Evolutionary conservation across 1,140 invertebrate genomes (phyloP), one percentile per base, ranked within the genome.

Genomic region (Araneus ventricosus): DNA sequence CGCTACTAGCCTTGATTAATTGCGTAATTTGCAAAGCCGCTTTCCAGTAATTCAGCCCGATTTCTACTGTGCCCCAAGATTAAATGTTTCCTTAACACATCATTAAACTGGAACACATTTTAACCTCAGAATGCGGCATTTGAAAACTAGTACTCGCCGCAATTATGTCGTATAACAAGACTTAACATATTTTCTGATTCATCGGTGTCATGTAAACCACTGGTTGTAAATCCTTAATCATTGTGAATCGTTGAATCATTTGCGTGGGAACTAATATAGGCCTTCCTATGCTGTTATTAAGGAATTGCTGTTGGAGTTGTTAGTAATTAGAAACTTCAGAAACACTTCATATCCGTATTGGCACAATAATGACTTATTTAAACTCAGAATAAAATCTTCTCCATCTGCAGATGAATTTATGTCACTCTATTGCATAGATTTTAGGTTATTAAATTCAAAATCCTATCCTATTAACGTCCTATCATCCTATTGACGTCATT

Each of bases 11-110:
- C 30, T 5, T 75, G 70, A 75, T 75, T 75, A 75, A 75, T 75
- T 75, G 34, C 70, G 30, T 75, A 75, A 75, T 75, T 75, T 75
- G 70, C 70, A 34, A 75, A 37, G 70, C 34, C 70, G 70, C 70
- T 75, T 37, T 37, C 30, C 10, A 75, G 70, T 37, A 75, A 75
- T 75, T 75, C 70, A 34, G 3, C 70, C 27, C 22, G 70, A 75
- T 75, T 75, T 20, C 70, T 37, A 37, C 27, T 37, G 70, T 37
- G 30, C 30, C 30, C 30, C 70, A 75, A 20, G 70, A 75, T 75
- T 75, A 75, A 75, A 75, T 75, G 70, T 75, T 75, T 75, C 70
- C 70, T 75, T 37, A 75, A 75, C 70, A 75, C 70, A 75, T 30
- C 70, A 75, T 75, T 75, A 75, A 75, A 75, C 70, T 5, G 70